Evolutionary conservation across 2,888 invertebrate genomes (phyloP), one percentile per base, ranked within the genome.

Genomic region (Cephonodes hylas): DNA sequence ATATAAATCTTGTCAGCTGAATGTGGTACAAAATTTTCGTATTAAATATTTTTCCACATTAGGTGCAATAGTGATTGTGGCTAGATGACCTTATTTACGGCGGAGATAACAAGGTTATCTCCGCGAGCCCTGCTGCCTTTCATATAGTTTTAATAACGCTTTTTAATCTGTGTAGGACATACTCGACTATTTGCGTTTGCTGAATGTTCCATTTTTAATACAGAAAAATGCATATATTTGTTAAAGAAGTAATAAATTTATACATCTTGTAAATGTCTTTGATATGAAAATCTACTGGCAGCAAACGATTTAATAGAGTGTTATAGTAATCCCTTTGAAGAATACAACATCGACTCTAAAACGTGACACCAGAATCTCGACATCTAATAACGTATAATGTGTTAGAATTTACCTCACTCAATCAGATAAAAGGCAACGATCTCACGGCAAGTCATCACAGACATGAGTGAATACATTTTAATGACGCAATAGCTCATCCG

Each of bases 41-140:
- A 44, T 44, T 44, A 46, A 23, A 46, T 48, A 64, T 38, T 63
- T 60, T 62, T 64, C 63, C 66, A 58, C 67, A 65, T 69, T 66
- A 64, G 64, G 69, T 74, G 69, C 75, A 71, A 68, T 68, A 71
- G 73, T 71, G 75, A 77, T 75, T 76, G 77, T 76, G 68, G 65
- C 66, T 66, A 70, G 73, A 79, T 79, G 83, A 86, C 86, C 81
- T 86, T 86, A 84, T 85, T 86, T 82, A 81, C 81, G 66, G 67
- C 79, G 76, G 75, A 71, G 78, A 72, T 67, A 64, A 69, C 85
- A 86, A 86, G 86, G 87, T 86, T 87, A 86, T 86, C 86, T 77
- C 69, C 65, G 60, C 64, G 66, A 74, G 79, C 77, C 76, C 77
- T 81, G 75, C 64, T 80, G 76, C 74, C 72, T 80, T 80, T 77